Evolutionary conservation across 2,113 vertebrate genomes (phyloP).

Genomic region (Heteronetta atricapilla): DNA sequence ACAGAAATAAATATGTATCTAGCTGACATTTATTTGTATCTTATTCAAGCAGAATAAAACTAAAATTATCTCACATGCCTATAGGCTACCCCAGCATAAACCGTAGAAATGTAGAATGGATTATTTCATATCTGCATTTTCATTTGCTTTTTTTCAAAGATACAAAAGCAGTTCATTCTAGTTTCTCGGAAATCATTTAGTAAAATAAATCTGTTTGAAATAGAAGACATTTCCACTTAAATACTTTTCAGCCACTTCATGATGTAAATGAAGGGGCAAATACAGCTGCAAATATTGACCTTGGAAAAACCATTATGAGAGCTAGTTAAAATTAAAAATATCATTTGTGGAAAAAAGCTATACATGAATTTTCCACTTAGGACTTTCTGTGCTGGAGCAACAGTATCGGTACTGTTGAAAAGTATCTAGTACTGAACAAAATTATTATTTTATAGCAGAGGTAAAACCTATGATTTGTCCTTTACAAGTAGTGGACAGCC

Average conservation of each 20-base stretch:
- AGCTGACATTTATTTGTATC: conserved; percentile 25
- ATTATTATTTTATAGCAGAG: background rate
- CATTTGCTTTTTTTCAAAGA: conserved; percentile 1
- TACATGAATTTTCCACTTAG: background rate
- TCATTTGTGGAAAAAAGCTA: background rate
- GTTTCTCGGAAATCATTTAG: background rate
- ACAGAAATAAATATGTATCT: conserved; percentile 24
- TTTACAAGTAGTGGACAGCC: background rate
- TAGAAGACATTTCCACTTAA: background rate
- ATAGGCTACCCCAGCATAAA: background rate
- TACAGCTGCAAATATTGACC: background rate
- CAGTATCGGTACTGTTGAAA: background rate
- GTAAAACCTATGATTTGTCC: background rate
- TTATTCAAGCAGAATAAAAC: conserved; percentile 34
- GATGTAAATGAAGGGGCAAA: conserved; percentile 4
- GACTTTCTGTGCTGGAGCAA: background rate
- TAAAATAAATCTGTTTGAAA: conserved; percentile 38
- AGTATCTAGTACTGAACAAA: background rate
- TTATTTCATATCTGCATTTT: conserved; percentile 36
- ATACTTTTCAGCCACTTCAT: background rate
- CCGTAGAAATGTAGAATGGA: background rate
- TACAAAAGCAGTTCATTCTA: background rate
- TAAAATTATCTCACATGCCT: conserved; percentile 33
- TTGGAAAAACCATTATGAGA: background rate
- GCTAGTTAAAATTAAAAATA: background rate